Evolutionary conservation across 2,113 vertebrate species (phyloP), one percentile per base, ranked within the genome.

Genomic region (Hippocampus comes): DNA sequence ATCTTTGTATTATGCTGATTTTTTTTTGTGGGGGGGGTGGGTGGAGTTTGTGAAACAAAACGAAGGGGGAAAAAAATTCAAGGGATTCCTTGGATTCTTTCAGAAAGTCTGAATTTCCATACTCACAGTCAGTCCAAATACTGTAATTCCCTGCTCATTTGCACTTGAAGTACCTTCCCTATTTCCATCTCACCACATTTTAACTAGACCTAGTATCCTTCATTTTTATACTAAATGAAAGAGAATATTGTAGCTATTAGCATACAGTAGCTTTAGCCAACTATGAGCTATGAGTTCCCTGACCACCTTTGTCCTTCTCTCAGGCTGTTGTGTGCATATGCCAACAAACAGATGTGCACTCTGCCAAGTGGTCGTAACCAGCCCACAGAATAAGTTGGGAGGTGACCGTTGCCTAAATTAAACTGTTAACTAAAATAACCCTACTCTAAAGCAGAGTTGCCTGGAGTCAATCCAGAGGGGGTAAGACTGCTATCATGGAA

Each of bases 151-250:
- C 55, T 46, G 27, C 17, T 5, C 71, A 66, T 48, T 76, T 78
- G 73, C 59, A 27, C 68, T 59, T 41, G 65, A 65, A 72, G 65
- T 43, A 57, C 59, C 43, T 61, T 70, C 30, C 78, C 15, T 71
- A 0, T 74, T 80, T 76, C 66, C n/a, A 69, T 67, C 80, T 76
- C 75, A 20, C 65, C 10, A 1, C 61, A 67, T 77, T 69, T 80
- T 83, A 86, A 85, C 88, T 89, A 90, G 74, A 81, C 66, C 74
- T 82, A 67, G 74, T 84, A 88, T 89, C 84, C 80, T 88, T 53
- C 79, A 73, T 86, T 90, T 84, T 86, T 90, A 17, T 60, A 30
- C 12, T 18, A 60, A 18, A 3, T 60, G 25, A 30, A 60, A 27
- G 25, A 30, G 25, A 60, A 60, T 60, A n/a, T 9, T 3, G 20